Percentiles rank a stretch among this genome's conserved stretches.
Conservation (phyloP, 2,113 vertebrate species). For the Bufo bufo region DNA sequence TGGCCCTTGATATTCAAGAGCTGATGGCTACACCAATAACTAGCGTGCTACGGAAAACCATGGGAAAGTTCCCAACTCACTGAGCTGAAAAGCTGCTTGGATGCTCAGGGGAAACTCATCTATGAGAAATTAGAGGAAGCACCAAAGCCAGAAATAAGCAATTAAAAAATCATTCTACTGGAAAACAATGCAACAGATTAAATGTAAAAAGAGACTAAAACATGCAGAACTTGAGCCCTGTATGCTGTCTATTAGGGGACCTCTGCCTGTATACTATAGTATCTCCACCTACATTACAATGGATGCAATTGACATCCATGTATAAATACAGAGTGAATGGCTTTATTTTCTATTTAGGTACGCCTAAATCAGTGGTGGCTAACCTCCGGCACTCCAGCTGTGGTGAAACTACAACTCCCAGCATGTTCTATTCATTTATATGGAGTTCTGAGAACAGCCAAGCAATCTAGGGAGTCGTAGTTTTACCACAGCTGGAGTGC, state of each 20-base stretch:
- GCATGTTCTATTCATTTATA: too few species aligned
- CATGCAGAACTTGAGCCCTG: not conserved
- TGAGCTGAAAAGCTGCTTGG: conserved; percentile 39
- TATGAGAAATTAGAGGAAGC: conserved; percentile 30
- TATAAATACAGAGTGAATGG: not conserved
- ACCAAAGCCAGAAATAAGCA: conserved; percentile 37
- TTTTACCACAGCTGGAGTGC: too few species aligned
- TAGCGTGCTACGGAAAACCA: conserved; percentile 35
- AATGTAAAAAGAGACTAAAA: conserved; percentile 27
- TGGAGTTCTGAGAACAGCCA: too few species aligned
- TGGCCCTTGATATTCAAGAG: conserved; percentile 32
- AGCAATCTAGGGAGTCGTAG: too few species aligned
- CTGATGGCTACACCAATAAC: conserved; percentile 24
- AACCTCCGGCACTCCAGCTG: too few species aligned
- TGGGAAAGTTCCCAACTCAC: conserved; percentile 49
- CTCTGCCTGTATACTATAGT: not conserved
- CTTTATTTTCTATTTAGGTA: not conserved
- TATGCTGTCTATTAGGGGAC: not conserved
- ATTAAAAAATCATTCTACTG: conserved; percentile 45
- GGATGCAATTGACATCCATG: not conserved
- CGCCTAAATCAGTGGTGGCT: too few species aligned
- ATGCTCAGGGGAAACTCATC: conserved; percentile 35
- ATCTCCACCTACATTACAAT: not conserved
- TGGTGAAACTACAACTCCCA: too few species aligned
- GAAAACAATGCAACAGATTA: conserved; percentile 31